Evolutionary conservation across 2,888 invertebrate genomes (phyloP).

Genomic region (Atrina japonica): DNA sequence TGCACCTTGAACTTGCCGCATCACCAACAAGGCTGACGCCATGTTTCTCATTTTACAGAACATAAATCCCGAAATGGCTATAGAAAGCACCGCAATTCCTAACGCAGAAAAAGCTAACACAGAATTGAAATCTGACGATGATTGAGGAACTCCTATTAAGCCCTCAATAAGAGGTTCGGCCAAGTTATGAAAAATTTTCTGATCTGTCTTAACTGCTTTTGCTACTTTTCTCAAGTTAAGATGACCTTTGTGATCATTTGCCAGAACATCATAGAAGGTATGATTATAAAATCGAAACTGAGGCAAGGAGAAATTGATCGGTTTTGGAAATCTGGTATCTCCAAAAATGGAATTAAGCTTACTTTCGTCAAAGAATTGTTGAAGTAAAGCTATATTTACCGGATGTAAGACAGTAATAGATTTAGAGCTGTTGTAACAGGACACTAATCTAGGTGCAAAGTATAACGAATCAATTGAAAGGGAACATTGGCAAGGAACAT

Average conservation of each 20-base stretch:
- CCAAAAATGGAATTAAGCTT: not conserved
- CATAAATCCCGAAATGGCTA: too few species aligned
- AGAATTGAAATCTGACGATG: too few species aligned
- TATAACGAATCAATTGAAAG: conserved; percentile 12
- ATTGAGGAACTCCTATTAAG: too few species aligned
- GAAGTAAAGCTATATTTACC: not conserved
- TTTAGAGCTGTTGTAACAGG: not conserved
- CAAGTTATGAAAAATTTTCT: too few species aligned
- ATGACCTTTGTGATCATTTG: conserved; percentile 8
- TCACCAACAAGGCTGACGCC: too few species aligned
- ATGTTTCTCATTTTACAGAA: too few species aligned
- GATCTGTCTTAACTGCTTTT: conserved; percentile 13
- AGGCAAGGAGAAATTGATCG: not conserved
- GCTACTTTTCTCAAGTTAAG: not conserved
- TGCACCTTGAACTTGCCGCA: too few species aligned
- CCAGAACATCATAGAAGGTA: not conserved
- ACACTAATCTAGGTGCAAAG: not conserved
- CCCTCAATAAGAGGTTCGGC: too few species aligned
- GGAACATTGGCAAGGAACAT: conserved; percentile 39
- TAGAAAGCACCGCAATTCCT: too few species aligned
- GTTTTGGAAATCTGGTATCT: not conserved
- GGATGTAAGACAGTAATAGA: not conserved
- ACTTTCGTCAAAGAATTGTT: conserved; percentile 1
- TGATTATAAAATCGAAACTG: conserved; percentile 6
- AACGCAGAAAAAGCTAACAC: too few species aligned